phyloP scores from a whole-genome alignment of 2,113 vertebrate genomes.

The Eupsittula cactorum region DNA sequence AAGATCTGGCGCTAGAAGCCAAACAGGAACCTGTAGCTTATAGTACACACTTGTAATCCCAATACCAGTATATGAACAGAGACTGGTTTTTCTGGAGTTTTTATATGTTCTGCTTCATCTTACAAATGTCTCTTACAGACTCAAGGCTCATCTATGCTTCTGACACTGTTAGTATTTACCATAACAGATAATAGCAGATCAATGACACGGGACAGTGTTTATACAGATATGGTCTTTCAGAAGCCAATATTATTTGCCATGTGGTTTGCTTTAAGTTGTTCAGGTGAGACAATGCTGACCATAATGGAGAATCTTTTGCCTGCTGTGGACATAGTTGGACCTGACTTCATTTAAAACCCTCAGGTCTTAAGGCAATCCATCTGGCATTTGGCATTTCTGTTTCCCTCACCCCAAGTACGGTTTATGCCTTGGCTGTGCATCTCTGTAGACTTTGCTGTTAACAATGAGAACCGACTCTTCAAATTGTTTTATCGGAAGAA shows the following conservation, averaged over 20 bases:
- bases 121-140: not conserved
- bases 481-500: not conserved
- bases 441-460: not conserved
- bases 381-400: not conserved
- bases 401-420: not conserved
- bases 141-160: not conserved
- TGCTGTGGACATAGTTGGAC: not conserved
- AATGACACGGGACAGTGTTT: not conserved
- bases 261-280: not conserved
- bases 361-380: not conserved
- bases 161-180: not conserved
- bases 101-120: not conserved
- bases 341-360: not conserved
- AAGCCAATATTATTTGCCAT: not conserved
- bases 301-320: not conserved
- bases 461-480: not conserved
- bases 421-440: not conserved
- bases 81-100: not conserved
- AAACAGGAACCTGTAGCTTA: not conserved
- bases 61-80: not conserved
- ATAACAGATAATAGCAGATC: not conserved
- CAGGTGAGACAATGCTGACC: not conserved
- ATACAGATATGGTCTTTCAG: not conserved
- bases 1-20: not conserved
- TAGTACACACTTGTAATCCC: not conserved